These are phyloP conservation scores for Luehdorfia chinensis DNA, from an alignment of 1,140 invertebrate genomes.

Conservation along the genomic window DNA sequence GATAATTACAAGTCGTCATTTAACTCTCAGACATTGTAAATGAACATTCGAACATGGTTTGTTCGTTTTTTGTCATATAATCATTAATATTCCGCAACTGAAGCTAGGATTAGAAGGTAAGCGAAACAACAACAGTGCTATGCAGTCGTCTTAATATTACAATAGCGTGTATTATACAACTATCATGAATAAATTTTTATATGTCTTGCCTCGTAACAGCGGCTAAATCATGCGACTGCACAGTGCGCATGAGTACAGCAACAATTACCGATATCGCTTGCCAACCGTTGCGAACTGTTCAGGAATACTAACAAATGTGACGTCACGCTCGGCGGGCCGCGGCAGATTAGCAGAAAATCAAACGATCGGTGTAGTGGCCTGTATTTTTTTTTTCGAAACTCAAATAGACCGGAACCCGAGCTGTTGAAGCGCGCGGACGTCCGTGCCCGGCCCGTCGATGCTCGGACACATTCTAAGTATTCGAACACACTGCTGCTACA, in stretches of 20 bases:
- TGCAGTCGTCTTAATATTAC: not conserved
- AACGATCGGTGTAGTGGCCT: constrained; percentile 26
- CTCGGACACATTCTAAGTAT: too few species aligned
- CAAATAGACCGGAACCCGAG: constrained; percentile 62
- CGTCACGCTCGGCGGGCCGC: constrained; percentile 37
- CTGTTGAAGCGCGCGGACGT: constrained; percentile 44
- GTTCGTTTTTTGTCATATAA: too few species aligned
- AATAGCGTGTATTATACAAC: constrained; percentile 12
- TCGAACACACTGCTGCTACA: not conserved
- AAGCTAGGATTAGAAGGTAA: too few species aligned
- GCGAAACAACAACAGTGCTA: too few species aligned
- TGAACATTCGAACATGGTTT: too few species aligned
- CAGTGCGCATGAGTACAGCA: constrained; percentile 18
- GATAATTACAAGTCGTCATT: too few species aligned
- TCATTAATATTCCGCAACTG: too few species aligned
- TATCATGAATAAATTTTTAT: constrained; percentile 6
- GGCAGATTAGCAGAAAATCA: constrained; percentile 48
- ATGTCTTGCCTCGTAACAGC: not conserved
- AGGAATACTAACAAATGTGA: constrained; percentile 36
- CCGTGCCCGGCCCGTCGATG: constrained; percentile 27
- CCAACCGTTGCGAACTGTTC: constrained; percentile 16
- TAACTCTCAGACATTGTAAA: too few species aligned
- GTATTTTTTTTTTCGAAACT: constrained; percentile 36
- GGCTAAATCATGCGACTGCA: constrained; percentile 9
- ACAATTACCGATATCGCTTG: constrained; percentile 26